Conservation (phyloP, 2,113 vertebrate genomes). For the Oophaga pumilio region DNA sequence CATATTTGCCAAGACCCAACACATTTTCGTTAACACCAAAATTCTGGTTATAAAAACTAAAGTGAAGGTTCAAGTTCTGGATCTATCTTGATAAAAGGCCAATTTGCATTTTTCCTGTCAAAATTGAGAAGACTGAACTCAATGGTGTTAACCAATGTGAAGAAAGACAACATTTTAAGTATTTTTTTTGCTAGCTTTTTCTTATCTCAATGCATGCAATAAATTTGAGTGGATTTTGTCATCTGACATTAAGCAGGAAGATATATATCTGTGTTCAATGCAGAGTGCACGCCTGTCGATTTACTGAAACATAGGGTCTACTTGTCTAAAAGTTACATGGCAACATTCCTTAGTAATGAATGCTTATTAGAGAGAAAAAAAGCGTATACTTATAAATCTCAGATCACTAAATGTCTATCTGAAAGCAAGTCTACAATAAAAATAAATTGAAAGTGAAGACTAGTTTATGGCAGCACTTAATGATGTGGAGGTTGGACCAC, state of each 20-base stretch:
- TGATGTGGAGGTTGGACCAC: too few relatives aligned
- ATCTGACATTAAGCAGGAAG: not conserved
- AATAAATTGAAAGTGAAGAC: too few relatives aligned
- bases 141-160: not conserved
- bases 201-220: not conserved
- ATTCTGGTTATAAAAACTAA: not conserved
- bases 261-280: constrained; percentile 20
- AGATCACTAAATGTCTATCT: too few relatives aligned
- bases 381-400: not conserved
- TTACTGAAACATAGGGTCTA: constrained; percentile 18
- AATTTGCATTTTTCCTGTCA: not conserved
- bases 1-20: too few relatives aligned
- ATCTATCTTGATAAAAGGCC: not conserved
- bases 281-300: not conserved
- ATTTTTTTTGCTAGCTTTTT: not conserved
- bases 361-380: constrained; percentile 3
- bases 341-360: constrained; percentile 30
- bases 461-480: too few relatives aligned
- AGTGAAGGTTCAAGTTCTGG: not conserved
- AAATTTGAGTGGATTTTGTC: constrained; percentile 12
- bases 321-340: constrained; percentile 5
- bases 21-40: not conserved
- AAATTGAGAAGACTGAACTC: not conserved
- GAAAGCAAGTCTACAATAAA: not conserved
- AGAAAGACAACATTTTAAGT: not conserved